phyloP scores from a whole-genome alignment of 2,113 vertebrate species.

The Elephas maximus region DNA sequence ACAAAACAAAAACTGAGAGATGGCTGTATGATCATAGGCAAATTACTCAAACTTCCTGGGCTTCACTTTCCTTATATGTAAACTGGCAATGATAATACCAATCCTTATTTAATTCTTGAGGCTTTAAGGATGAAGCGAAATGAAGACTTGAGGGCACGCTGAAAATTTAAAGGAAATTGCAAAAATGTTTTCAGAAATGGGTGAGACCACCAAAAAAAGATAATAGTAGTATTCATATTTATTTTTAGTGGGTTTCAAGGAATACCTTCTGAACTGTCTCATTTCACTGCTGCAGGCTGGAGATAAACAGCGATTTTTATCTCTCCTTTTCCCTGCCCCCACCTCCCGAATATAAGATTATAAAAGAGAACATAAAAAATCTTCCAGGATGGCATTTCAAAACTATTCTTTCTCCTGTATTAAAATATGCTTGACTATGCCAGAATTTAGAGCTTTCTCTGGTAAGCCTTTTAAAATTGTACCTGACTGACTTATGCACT shows the following conservation, averaged over 20 bases:
- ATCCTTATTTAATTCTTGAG: background rate
- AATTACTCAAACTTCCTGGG: background rate
- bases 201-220: background rate
- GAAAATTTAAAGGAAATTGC: background rate
- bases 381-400: background rate
- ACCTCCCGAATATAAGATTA: background rate
- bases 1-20: background rate
- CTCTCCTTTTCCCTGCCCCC: background rate
- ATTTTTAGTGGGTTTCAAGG: background rate
- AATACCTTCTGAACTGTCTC: background rate
- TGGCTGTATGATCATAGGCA: background rate
- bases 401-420: background rate
- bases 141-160: background rate
- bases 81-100: background rate
- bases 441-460: background rate
- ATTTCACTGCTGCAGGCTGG: background rate
- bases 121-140: slow-evolving; percentile 29
- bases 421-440: background rate
- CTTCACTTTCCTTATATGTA: background rate
- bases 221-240: background rate
- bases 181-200: background rate
- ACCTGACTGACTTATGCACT: background rate
- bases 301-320: background rate
- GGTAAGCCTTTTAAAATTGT: background rate
- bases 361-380: background rate